A percentile compares a stretch with the other conserved stretches of the same genome.
Conservation (phyloP, 2,797 vertebrate genomes). For the Pangasius larnaudii region DNA sequence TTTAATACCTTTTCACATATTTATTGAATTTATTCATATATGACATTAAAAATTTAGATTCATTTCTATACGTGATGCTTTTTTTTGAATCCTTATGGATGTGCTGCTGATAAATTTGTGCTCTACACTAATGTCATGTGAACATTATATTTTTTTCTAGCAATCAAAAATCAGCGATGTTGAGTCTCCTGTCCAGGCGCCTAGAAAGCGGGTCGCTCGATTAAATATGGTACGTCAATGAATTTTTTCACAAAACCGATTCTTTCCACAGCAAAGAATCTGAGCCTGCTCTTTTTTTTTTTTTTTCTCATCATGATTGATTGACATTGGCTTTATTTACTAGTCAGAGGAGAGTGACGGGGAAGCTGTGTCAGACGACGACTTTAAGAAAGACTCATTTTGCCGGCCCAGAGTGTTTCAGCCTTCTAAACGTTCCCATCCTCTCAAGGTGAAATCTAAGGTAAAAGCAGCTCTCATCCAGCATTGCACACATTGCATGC, state of each 20-base stretch:
- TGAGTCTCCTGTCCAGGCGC: conserved; percentile 69
- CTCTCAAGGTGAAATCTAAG: conserved; percentile 52
- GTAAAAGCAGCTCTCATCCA: conserved; percentile 50
- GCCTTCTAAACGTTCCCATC: conserved; percentile 38
- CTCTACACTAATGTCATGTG: background rate
- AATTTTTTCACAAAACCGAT: background rate
- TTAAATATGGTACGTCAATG: conserved; percentile 63
- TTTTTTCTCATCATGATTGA: background rate
- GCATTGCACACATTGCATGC: background rate
- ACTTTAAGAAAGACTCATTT: conserved; percentile 66
- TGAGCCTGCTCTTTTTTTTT: background rate
- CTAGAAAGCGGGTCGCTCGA: conserved; percentile 61
- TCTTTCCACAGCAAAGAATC: background rate
- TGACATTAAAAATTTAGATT: background rate
- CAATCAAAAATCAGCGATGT: conserved; percentile 65
- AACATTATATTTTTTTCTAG: background rate
- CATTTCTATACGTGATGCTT: background rate
- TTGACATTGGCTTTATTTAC: conserved; percentile 11
- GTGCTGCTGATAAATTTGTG: background rate
- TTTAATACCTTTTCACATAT: background rate
- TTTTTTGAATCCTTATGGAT: background rate
- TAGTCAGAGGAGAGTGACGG: conserved; percentile 69
- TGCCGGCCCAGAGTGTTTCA: conserved; percentile 34
- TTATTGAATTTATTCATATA: background rate
- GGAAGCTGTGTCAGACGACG: conserved; percentile 67